Evolutionary conservation across 2,888 invertebrate species (phyloP), one percentile per base, ranked within the genome.

Genomic region (Caenorhabditis sp.): DNA sequence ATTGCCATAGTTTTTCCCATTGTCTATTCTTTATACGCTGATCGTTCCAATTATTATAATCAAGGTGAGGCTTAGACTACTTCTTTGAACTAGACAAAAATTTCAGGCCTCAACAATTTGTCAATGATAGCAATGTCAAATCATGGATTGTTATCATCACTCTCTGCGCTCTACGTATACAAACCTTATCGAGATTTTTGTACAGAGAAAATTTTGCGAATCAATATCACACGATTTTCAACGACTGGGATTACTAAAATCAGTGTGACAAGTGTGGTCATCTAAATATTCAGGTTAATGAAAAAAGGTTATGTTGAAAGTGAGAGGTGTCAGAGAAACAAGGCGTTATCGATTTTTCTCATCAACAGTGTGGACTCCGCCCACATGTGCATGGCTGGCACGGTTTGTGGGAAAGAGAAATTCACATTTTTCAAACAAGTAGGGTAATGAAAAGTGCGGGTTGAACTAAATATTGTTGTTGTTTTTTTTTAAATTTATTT

Each of bases 41-140:
- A 66, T 14, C 23, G 31, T 31, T 26, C 31, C 19, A 21, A 66
- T n/a, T 54, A 55, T 12, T 66, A 66, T 49, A 66, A 66, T 55
- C 66, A 66, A 60, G 60, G 66, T 66, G 12, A 26, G 17, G 1
- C 4, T 51, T 51, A 4, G 21, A 6, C 17, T 19, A 3, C 12
- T 6, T 51, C 1, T 19, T 4, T 51, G 50, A 4, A 50, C 51
- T 6, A 4, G 3, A 51, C 4, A 51, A 21, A 21, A 3, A 3
- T 51, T 51, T 21, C 51, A 51, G 51, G 21, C 4, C n/a, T 19
- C 21, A 51, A 51, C 21, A 51, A 51, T 21, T 21, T 21, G 4
- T 10, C 51, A 21, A 51, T 51, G 51, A 8, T 51, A 23, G 21
- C n/a, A 10, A 51, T 51, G 51, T 19, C 21, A 21, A 51, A 10